phyloP scores from a whole-genome alignment of 2,888 invertebrate species.

The Chrysodeixis includens region DNA sequence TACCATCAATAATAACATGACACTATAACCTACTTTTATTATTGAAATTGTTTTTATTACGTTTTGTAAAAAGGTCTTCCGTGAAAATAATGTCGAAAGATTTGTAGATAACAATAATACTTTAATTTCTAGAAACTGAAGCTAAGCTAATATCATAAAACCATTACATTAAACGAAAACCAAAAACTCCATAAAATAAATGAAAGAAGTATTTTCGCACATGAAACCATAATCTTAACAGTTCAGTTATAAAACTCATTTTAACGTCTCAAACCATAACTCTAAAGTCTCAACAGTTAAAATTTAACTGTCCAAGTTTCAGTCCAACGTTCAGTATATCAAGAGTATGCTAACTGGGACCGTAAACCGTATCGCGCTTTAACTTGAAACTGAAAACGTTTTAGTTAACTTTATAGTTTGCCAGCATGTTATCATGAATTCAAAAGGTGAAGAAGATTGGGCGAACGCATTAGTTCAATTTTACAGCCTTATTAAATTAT shows the following conservation, averaged over 20 bases:
- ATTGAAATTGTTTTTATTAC: background rate
- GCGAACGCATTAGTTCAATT: background rate
- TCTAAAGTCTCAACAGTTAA: conserved; percentile 55
- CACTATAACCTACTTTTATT: background rate
- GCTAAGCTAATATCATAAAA: too few relatives aligned
- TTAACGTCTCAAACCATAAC: conserved; percentile 54
- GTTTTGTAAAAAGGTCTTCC: background rate
- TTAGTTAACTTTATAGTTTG: conserved; percentile 35
- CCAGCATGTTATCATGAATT: conserved; percentile 14
- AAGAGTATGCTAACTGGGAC: conserved; percentile 51
- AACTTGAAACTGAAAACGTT: conserved; percentile 49
- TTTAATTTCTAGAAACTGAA: too few relatives aligned
- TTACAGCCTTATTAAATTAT: background rate
- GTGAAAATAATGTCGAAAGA: background rate
- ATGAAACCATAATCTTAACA: conserved; percentile 57
- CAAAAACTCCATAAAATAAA: conserved; percentile 39
- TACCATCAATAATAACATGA: conserved; percentile 1
- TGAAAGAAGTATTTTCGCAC: conserved; percentile 48
- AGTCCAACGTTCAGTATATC: conserved; percentile 54
- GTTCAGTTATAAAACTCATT: conserved; percentile 57
- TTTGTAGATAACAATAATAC: background rate
- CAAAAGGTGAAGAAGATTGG: conserved; percentile 2
- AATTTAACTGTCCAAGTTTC: conserved; percentile 66
- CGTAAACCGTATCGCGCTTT: conserved; percentile 52
- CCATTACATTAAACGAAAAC: background rate